These are phyloP conservation scores for Junco hyemalis DNA, from an alignment of 2,113 vertebrate genomes.

Conservation along the genomic window DNA sequence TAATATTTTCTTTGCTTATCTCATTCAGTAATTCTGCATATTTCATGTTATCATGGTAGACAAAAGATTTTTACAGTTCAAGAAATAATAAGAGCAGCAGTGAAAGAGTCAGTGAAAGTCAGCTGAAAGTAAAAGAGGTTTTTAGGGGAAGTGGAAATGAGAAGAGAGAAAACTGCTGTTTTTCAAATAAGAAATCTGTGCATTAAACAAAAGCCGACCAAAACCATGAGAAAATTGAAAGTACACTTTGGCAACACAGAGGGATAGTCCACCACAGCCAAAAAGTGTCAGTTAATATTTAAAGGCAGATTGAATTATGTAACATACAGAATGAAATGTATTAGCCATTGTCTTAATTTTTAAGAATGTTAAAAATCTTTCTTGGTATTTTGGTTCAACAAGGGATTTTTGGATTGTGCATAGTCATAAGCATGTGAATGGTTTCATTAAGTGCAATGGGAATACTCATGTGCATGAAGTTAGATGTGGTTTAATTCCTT, in stretches of 20 bases:
- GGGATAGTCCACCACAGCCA: not conserved
- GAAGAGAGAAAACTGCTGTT: not conserved
- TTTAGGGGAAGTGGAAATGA: not conserved
- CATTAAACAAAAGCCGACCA: not conserved
- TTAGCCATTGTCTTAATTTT: not conserved
- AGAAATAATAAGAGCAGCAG: not conserved
- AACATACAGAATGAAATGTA: not conserved
- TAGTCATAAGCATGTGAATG: not conserved
- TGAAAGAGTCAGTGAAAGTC: not conserved
- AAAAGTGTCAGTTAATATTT: not conserved
- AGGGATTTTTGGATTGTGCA: not conserved
- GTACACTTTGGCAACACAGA: not conserved
- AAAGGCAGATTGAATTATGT: not conserved
- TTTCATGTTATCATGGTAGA: not conserved
- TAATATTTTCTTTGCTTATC: no score
- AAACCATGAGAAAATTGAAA: not conserved
- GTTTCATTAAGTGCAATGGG: not conserved
- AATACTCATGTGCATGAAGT: not conserved
- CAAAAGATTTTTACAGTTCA: not conserved
- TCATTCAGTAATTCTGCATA: not conserved
- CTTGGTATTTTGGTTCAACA: not conserved
- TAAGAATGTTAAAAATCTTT: not conserved
- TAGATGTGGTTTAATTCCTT: conserved; percentile 18
- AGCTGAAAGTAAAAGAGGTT: not conserved
- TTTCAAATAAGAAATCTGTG: not conserved